Evolutionary conservation across 2,888 invertebrate genomes (phyloP).

Genomic region (Sarcophaga variegata): DNA sequence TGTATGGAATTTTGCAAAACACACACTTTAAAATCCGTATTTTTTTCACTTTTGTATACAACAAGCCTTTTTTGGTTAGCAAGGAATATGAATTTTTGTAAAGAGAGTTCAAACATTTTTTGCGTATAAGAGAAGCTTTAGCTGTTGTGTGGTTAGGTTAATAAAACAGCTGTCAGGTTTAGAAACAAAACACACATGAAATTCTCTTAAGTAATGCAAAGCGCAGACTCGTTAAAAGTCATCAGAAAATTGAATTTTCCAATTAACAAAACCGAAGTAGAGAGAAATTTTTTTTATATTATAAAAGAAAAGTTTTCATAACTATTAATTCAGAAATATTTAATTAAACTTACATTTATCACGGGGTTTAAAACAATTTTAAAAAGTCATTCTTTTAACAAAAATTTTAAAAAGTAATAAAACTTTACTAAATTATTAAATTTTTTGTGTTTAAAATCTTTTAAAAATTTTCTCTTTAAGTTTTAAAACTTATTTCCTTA

Average conservation of each 20-base stretch:
- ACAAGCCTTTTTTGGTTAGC: constrained; percentile 18
- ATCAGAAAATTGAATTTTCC: constrained; percentile 67
- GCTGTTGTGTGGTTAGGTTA: neutral
- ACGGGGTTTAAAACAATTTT: neutral
- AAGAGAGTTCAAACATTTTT: neutral
- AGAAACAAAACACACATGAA: constrained; percentile 26
- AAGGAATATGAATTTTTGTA: constrained; percentile 35
- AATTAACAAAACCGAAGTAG: constrained; percentile 55
- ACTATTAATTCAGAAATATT: neutral
- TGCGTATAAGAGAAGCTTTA: neutral
- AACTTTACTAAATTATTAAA: neutral
- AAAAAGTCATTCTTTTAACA: neutral
- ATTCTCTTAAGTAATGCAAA: constrained; percentile 19
- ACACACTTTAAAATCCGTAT: neutral
- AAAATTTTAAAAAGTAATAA: neutral
- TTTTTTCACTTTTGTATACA: neutral
- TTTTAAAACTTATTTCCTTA: neutral
- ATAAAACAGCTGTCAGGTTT: constrained; percentile 3
- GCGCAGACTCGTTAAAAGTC: constrained; percentile 65
- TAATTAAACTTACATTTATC: neutral
- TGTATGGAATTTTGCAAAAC: constrained; percentile 10
- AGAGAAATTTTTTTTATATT: neutral
- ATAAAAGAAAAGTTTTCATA: neutral
- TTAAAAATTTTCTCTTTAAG: neutral
- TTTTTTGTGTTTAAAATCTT: neutral